Base-by-base conservation (phyloP, 2,888 invertebrate genomes). In the Gastracanthus pulcherrimus region DNA sequence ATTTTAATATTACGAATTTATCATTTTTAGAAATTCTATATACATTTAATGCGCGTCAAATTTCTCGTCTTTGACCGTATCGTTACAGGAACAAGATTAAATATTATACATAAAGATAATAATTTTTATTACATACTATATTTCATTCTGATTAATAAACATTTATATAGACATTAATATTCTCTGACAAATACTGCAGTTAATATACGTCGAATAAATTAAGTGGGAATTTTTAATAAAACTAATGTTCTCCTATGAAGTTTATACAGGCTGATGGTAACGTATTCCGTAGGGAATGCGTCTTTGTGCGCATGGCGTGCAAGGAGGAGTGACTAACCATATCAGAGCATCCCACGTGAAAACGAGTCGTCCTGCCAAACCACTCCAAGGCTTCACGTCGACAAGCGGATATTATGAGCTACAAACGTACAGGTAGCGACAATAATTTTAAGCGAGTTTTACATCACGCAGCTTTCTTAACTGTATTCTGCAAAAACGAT, bases 311-410 rank as follows among this genome's bases (percentile, higher is more conserved):
- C 5, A 26, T 26, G 55, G 82, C 82, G 79, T 82, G 74, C 72
- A 81, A 82, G 45, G 11, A 19, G 29, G 41, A 76, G 38, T 67
- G 38, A 71, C 48, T 74, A 81, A 72, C 58, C 64, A 83, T 87
- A 87, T 86, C 86, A 76, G 69, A 38, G 66, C 87, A 76, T 85
- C 89, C 89, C 86, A 88, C 89, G 87, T 87, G 85, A 85, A 84
- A 86, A 87, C 86, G 83, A 86, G 85, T 86, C 84, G 84, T 82
- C 85, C 86, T 86, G 87, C 84, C 85, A 87, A 86, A 87, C 86
- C 83, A 86, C 86, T 86, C 83, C 83, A 84, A 72, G 84, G 85
- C 86, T 87, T 86, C 84, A 86, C 86, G 84, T 86, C 84, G 83
- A 86, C 86, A 84, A 83, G 64, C 71, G 83, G 84, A 86, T 86